These are phyloP conservation scores for Leptopilina myrica DNA, from an alignment of 2,888 invertebrate species.

Conservation along the genomic window DNA sequence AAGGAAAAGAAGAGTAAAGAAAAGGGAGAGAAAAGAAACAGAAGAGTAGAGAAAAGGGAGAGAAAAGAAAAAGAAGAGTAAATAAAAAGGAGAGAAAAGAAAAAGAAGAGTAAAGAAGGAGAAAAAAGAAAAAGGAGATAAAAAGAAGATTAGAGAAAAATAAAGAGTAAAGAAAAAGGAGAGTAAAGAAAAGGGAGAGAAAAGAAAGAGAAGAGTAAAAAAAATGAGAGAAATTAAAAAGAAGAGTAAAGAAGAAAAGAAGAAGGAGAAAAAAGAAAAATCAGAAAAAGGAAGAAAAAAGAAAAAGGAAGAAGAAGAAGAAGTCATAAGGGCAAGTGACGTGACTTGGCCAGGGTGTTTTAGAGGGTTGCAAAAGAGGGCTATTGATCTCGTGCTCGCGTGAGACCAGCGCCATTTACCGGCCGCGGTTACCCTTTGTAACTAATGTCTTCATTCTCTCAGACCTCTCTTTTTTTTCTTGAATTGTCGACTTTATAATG, in stretches of 20 bases:
- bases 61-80: no score
- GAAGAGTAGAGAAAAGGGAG: no score
- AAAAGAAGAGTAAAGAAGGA: constrained; percentile 25
- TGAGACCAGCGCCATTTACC: constrained; percentile 71
- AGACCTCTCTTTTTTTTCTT: constrained; percentile 51
- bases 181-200: background rate
- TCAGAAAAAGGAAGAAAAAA: no score
- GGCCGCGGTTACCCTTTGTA: constrained; percentile 61
- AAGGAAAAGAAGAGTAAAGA: no score
- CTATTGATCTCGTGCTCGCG: constrained; percentile 72
- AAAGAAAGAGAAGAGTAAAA: constrained; percentile 31
- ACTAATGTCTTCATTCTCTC: constrained; percentile 72
- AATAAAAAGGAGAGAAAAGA: background rate
- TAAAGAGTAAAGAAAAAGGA: no score
- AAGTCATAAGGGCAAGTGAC: constrained; percentile 59
- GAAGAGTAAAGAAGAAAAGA: background rate
- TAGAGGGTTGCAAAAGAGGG: constrained; percentile 55
- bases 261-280: no score
- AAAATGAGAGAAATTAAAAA: constrained; percentile 43
- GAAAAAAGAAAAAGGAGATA: no score
- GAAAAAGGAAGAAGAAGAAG: constrained; percentile 18
- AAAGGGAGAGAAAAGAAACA: no score
- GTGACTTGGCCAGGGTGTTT: constrained; percentile 53
- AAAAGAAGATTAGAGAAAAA: no score
- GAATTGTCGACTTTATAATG: constrained; percentile 52